A percentile compares a stretch with the other conserved stretches of the same genome.
Conservation (phyloP, 1,140 invertebrate genomes). For the Zaprionus capensis region DNA sequence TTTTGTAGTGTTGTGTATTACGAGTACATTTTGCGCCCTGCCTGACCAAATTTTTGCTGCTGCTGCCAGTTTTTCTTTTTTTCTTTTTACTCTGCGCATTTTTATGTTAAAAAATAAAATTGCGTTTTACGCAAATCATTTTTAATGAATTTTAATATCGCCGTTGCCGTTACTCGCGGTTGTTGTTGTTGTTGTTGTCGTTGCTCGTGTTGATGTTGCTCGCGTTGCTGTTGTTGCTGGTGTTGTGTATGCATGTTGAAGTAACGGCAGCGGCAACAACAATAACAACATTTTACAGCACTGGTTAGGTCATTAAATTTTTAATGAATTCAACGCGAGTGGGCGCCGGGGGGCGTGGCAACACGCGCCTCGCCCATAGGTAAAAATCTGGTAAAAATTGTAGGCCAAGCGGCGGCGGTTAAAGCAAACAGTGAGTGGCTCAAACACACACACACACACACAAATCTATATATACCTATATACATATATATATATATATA, state of each 20-base stretch:
- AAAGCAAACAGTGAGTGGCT: conserved; percentile 33
- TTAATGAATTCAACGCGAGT: conserved; percentile 75
- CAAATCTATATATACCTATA: background rate
- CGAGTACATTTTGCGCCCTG: conserved; percentile 22
- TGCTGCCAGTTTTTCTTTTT: conserved; percentile 15
- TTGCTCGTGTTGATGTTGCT: conserved; percentile 5
- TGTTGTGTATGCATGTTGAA: conserved; percentile 22
- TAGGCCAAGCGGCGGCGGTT: conserved; percentile 52
- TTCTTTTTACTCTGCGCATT: conserved; percentile 1
- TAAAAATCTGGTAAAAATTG: conserved; percentile 60
- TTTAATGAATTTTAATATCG: conserved; percentile 83
- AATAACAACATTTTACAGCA: conserved; percentile 56
- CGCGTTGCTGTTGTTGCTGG: conserved; percentile 25
- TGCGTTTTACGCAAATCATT: conserved; percentile 83
- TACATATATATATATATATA: conserved; percentile 12
- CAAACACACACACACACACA: background rate
- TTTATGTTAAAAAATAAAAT: conserved; percentile 75
- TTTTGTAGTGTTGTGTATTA: conserved; percentile 61
- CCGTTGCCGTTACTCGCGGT: conserved; percentile 20
- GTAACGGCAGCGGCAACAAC: conserved; percentile 26
- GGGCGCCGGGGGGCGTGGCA: background rate
- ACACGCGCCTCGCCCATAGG: conserved; percentile 47
- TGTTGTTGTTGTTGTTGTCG: conserved; percentile 20
- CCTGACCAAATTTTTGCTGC: conserved; percentile 21
- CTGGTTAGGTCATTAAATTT: conserved; percentile 82